Evolutionary conservation across 2,797 vertebrate genomes (phyloP).

Genomic region (Arrhamphus sclerolepis): DNA sequence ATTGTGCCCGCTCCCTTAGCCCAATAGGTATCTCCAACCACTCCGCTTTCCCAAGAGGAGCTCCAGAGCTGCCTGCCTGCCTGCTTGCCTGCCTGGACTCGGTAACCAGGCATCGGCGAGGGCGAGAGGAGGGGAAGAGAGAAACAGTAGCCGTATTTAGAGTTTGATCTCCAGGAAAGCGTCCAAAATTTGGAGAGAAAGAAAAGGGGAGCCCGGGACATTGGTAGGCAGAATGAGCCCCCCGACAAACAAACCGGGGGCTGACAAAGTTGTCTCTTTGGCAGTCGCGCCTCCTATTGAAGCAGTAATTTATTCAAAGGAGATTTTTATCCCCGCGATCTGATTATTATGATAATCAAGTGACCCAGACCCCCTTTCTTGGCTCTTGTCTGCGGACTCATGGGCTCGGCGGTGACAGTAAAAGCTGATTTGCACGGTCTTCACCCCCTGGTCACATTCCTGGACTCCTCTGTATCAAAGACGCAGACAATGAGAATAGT

Average conservation of each 20-base stretch:
- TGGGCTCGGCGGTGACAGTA: slow-evolving; percentile 80
- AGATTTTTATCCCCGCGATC: slow-evolving; percentile 85
- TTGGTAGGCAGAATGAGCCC: slow-evolving; percentile 63
- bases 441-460: slow-evolving; percentile 81
- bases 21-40: slow-evolving; percentile 78
- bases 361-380: slow-evolving; percentile 81
- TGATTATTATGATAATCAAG: slow-evolving; percentile 87
- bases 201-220: slow-evolving; percentile 60
- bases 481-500: slow-evolving; percentile 70
- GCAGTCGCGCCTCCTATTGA: slow-evolving; percentile 86
- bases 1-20: slow-evolving; percentile 76
- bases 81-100: slow-evolving; percentile 54
- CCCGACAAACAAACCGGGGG: slow-evolving; percentile 68
- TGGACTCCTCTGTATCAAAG: slow-evolving; percentile 79
- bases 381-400: slow-evolving; percentile 80
- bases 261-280: slow-evolving; percentile 86
- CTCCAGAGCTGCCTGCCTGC: slow-evolving; percentile 62
- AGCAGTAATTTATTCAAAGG: slow-evolving; percentile 86
- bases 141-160: slow-evolving; percentile 81
- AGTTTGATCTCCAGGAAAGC: slow-evolving; percentile 75
- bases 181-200: slow-evolving; percentile 75
- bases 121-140: slow-evolving; percentile 57
- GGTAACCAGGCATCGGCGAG: slow-evolving; percentile 74
- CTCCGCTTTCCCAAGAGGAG: slow-evolving; percentile 72
- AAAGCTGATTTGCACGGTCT: slow-evolving; percentile 87